phyloP scores from a whole-genome alignment of 2,797 vertebrate species.

The Aselliscus stoliczkanus region DNA sequence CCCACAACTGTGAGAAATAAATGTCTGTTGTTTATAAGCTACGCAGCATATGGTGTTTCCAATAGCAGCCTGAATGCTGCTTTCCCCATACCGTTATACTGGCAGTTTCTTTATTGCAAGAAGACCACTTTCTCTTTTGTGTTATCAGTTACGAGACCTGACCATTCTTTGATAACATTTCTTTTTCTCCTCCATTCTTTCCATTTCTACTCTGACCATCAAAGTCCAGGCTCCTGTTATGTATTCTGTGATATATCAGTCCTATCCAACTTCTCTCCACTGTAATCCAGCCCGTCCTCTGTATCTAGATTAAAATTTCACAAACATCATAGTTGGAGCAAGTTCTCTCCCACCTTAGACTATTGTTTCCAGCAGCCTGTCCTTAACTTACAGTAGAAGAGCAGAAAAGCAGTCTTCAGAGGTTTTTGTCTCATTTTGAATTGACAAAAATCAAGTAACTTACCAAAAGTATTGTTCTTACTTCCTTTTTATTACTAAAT shows the following conservation, averaged over 20 bases:
- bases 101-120: background rate
- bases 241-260: fast-evolving
- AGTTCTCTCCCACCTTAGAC: background rate
- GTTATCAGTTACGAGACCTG: background rate
- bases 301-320: background rate
- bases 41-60: background rate
- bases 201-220: background rate
- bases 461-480: background rate
- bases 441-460: slow-evolving; percentile 27
- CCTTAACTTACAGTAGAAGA: background rate
- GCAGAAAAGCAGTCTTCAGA: background rate
- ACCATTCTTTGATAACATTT: background rate
- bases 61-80: background rate
- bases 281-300: fast-evolving
- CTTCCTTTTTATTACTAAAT: slow-evolving; percentile 58
- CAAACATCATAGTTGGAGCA: background rate
- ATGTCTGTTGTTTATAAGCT: background rate
- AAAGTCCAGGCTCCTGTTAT: background rate
- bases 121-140: background rate
- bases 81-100: background rate
- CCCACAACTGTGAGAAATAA: background rate
- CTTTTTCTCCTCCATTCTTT: background rate
- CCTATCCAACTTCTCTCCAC: background rate
- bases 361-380: background rate
- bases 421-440: background rate